Base-by-base conservation (phyloP, 2,888 invertebrate genomes). In the Synergus umbraculus region DNA sequence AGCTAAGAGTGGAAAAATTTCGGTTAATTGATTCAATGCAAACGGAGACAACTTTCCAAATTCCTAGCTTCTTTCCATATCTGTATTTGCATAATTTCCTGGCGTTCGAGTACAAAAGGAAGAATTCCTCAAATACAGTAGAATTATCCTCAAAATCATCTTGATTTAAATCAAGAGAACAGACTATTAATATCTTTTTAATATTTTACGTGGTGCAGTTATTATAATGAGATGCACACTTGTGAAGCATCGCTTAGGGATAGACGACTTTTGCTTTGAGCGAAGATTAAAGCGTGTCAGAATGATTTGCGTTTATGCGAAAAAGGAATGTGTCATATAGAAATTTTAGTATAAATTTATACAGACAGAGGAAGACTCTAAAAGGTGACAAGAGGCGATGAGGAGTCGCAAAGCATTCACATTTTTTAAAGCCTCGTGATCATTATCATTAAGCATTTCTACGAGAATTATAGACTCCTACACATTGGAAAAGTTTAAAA, bases 291-390 rank as follows among this genome's bases (percentile, higher is more conserved):
- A 54, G n/a, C 46, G 37, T 49, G 54, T 29, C 49, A 49, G 29
- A 54, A 49, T 37, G 37, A 54, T 73, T 73, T 73, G 49, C 69
- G 49, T 54, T 73, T 37, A 73, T 43, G 65, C 60, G 60, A n/a
- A 65, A 65, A 41, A 65, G 65, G n/a, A 29, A 73, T 29, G n/a
- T 49, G 54, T 49, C 29, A 15, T 8, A 13, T 73, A 37, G 29
- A 73, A 49, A 49, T 49, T 73, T 49, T 37, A 49, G 69, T 73
- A 54, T 49, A 73, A 49, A 10, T 22, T 37, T 60, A 15, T 54
- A 54, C 2, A n/a, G 10, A 22, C 46, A 46, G 29, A 69, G 46
- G 49, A 22, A 49, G 69, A 69, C 69, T 69, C 69, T 69, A 49
- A 69, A 69, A 69, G 69, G 69, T 37, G 37, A 64, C n/a, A 54